These are phyloP conservation scores for Lepidurus packardi DNA, from an alignment of 1,140 invertebrate genomes.

Conservation along the genomic window DNA sequence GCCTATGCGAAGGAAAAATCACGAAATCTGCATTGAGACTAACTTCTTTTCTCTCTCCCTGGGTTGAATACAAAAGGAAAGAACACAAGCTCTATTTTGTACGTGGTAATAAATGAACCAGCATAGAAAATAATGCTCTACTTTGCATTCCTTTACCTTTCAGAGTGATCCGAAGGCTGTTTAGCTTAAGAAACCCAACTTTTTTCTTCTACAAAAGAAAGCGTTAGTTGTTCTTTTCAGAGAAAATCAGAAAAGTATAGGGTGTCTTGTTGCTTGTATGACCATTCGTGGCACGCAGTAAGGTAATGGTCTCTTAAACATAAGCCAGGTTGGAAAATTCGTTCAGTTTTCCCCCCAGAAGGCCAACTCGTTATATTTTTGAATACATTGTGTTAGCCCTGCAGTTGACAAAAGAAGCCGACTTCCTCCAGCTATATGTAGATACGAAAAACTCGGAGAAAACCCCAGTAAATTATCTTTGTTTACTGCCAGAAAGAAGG, in stretches of 20 bases:
- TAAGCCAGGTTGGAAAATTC: not conserved
- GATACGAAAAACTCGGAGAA: not conserved
- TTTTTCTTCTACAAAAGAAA: not conserved
- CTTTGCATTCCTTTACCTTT: not conserved
- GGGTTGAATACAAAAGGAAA: not conserved
- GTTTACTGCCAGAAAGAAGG: not conserved
- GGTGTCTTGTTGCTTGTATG: constrained; percentile 14
- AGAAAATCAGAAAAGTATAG: not conserved
- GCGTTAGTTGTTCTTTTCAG: not conserved
- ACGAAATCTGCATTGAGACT: not conserved
- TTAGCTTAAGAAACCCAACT: too few relatives aligned
- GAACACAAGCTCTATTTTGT: constrained; percentile 19
- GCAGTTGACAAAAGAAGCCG: constrained; percentile 21
- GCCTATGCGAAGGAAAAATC: not conserved
- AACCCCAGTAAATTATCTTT: not conserved
- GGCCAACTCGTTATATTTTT: constrained; percentile 3
- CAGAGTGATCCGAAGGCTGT: too few relatives aligned
- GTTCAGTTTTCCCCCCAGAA: not conserved
- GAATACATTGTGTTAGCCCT: not conserved
- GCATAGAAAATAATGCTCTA: constrained; percentile 14
- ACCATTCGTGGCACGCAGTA: not conserved
- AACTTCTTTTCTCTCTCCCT: not conserved
- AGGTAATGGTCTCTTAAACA: not conserved
- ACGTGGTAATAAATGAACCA: constrained; percentile 10
- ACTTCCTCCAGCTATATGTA: not conserved